Conservation (phyloP, 2,113 vertebrate genomes). For the Orthonyx spaldingii region DNA sequence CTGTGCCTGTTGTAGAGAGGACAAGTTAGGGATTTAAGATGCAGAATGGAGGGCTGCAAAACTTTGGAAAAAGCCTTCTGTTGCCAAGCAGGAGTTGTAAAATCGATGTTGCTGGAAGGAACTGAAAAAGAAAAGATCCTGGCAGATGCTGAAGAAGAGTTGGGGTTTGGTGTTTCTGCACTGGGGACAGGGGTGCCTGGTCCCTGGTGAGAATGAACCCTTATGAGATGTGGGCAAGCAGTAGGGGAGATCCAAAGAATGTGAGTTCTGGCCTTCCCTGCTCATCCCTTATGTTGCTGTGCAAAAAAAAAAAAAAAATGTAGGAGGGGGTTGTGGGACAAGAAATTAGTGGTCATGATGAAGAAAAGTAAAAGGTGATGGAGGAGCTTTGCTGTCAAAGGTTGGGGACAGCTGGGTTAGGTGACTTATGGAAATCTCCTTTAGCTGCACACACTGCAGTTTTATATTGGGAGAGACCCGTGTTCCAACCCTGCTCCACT, state of each 20-base stretch:
- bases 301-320: background rate
- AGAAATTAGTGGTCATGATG: background rate
- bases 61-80: background rate
- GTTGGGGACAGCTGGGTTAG: background rate
- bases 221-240: background rate
- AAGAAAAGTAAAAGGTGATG: background rate
- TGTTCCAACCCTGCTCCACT: background rate
- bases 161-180: background rate
- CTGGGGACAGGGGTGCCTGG: background rate
- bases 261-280: fast-evolving
- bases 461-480: background rate
- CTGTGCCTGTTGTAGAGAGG: background rate
- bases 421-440: background rate
- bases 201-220: background rate
- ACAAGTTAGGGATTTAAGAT: background rate
- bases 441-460: background rate
- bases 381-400: background rate
- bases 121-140: background rate
- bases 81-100: constrained; percentile 1
- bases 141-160: background rate
- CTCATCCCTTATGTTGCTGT: background rate
- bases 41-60: background rate
- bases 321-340: fast-evolving
- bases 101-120: background rate
- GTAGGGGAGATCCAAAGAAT: background rate